Percentiles rank a stretch among this genome's conserved stretches.
These are phyloP conservation scores for Parthenolecanium corni DNA, from an alignment of 2,888 invertebrate species.

Conservation along the genomic window DNA sequence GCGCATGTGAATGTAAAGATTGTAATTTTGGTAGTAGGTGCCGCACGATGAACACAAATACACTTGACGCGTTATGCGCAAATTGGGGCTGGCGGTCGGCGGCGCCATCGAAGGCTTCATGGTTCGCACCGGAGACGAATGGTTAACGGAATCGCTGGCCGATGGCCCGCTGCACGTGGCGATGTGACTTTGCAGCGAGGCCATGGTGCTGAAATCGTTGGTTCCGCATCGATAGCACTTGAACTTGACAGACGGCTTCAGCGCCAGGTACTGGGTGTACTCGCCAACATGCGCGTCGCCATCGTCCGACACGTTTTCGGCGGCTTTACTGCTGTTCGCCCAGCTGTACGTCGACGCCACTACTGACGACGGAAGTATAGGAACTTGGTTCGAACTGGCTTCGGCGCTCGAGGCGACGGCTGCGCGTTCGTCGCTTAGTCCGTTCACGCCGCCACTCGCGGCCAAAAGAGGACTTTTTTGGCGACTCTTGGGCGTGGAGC, in stretches of 20 bases:
- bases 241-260: conserved; percentile 58
- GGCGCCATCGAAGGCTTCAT: conserved; percentile 34
- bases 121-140: conserved; percentile 41
- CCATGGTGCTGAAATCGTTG: conserved; percentile 53
- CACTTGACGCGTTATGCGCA: conserved; percentile 61
- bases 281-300: not conserved
- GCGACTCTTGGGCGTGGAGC: too few relatives aligned
- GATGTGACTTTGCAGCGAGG: conserved; percentile 57
- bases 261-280: conserved; percentile 58
- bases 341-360: not conserved
- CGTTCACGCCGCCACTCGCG: not conserved
- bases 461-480: too few relatives aligned
- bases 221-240: conserved; percentile 63
- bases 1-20: conserved; percentile 71
- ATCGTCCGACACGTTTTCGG: not conserved
- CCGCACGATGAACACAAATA: conserved; percentile 72
- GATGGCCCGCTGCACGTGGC: conserved; percentile 8
- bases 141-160: conserved; percentile 35
- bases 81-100: conserved; percentile 40
- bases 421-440: not conserved
- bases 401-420: not conserved
- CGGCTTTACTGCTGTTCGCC: not conserved
- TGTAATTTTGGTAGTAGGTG: conserved; percentile 76
- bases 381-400: not conserved
- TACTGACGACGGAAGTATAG: not conserved